phyloP scores from a whole-genome alignment of 2,888 invertebrate genomes.

The Pammene aurita region DNA sequence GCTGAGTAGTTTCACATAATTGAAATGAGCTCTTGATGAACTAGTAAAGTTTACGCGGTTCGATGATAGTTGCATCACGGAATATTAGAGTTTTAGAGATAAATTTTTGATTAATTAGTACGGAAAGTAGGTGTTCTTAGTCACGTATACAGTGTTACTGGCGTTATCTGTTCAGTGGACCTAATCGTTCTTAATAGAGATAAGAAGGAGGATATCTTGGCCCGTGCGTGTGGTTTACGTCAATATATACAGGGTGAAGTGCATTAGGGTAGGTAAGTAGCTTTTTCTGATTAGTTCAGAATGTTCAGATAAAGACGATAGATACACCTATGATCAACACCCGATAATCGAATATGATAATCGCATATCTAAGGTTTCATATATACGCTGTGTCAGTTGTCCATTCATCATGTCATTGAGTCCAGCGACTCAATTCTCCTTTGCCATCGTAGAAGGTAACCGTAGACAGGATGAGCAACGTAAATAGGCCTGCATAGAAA shows the following conservation, averaged over 20 bases:
- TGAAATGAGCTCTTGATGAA: slow-evolving; percentile 69
- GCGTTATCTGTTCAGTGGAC: slow-evolving; percentile 56
- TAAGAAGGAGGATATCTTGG: slow-evolving; percentile 57
- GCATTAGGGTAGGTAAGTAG: not conserved
- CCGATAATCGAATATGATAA: too few relatives aligned
- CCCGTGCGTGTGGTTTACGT: slow-evolving; percentile 34
- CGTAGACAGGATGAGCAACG: too few relatives aligned
- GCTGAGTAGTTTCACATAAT: slow-evolving; percentile 71
- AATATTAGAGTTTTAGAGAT: slow-evolving; percentile 31
- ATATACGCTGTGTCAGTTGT: too few relatives aligned
- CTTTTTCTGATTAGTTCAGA: not conserved
- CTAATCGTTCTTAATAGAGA: slow-evolving; percentile 62
- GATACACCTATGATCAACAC: too few relatives aligned
- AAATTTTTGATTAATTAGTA: slow-evolving; percentile 30
- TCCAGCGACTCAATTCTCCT: too few relatives aligned
- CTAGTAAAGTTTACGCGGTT: slow-evolving; percentile 72
- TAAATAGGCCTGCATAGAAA: too few relatives aligned
- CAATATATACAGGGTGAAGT: not conserved
- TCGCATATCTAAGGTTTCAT: too few relatives aligned
- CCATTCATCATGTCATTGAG: too few relatives aligned
- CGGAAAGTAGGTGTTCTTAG: slow-evolving; percentile 46
- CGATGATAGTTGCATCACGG: slow-evolving; percentile 69
- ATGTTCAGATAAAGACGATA: too few relatives aligned
- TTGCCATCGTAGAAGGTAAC: too few relatives aligned
- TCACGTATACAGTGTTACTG: slow-evolving; percentile 60